Evolutionary conservation across 1,140 invertebrate species (phyloP), one percentile per base, ranked within the genome.

Genomic region (Bactericera cockerelli): DNA sequence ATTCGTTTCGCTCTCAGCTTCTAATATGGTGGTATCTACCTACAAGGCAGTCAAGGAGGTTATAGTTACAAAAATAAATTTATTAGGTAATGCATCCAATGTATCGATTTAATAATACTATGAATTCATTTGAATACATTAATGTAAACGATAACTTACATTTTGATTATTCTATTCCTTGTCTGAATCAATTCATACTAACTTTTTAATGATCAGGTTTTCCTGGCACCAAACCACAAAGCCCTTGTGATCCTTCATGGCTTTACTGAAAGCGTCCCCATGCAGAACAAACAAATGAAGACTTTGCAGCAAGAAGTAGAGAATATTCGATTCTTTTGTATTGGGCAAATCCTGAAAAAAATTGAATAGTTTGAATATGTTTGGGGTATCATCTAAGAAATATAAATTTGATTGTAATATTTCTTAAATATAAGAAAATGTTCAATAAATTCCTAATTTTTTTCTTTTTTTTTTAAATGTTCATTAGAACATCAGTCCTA

Each of bases 201-300:
- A 95, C 90, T 93, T 94, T 69, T 89, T 89, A 62, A 99, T 93
- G 0, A 98, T 74, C 19, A 95, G 74, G 75, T 95, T 96, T 74
- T 97, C 92, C 71, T 99, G 93, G 63, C 89, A 93, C 89, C 93
- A 98, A 60, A 96, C 92, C 58, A 99, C 84, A 75, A 98, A 98
- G 53, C 92, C 92, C 64, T 88, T 79, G 68, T 96, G 86, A 68
- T 98, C 91, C 65, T 85, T 83, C 0, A 89, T 80, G 0, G 91
- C 89, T 65, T 85, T 87, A 25, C 82, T 85, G 49, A 98, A 77
- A 6, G 91, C 89, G 72, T 98, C 94, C 2, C 90, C 92, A 70
- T 98, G 89, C 1, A 99, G 75, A 58, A 90, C 87, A 65, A 98
- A 77, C 39, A 93, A 82, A 70, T 95, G 90, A 1, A 99, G 74